Base-by-base conservation (phyloP, 2,888 invertebrate species). In the Drosophila greeni region DNA sequence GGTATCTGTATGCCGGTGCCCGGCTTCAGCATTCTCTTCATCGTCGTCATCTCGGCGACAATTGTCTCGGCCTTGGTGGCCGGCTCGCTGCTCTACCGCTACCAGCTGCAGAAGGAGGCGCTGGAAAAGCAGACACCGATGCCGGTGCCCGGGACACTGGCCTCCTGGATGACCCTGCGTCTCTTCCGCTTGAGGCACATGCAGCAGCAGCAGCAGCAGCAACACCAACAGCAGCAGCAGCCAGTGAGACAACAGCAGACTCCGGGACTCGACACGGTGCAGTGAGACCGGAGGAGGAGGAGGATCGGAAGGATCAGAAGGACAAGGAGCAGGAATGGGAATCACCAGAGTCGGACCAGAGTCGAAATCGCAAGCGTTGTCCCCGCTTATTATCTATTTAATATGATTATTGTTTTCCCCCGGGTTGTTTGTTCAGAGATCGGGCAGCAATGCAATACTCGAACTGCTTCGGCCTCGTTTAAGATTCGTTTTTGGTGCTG, bases 1-100 rank as follows among this genome's bases (percentile, higher is more conserved):
- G 96, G 96, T 31, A 95, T 97, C 53, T 97, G 96, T 84, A 93
- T 97, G 91, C 96, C 96, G 0, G 94, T 96, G 24, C 94, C 95
- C 0, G 95, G 95, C 26, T 97, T 97, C 87, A 96, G 96, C 76
- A 93, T 95, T 5, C 91, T 97, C 16, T 97, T 97, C 89, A 95
- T 96, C 53, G 92, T 96, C 14, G 95, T 96, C 1, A 95, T 96
- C 0, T 93, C 95, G 11, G 95, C 95, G 0, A 95, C 96, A 0
- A 95, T 96, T 2, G 94, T 95, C 3, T 95, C 96, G 0, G 96
- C 96, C 0, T 89, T 96, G 9, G 94, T 96, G 0, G 96, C 96
- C 3, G 96, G 95, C 2, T 93, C 95, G 2, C 89, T 95, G 86
- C 91, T 95, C n/a, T 93, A 94, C 86, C 91, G 93, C 73, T 92